Conservation (phyloP, 2,797 vertebrate genomes). For the Manis crassicaudata region DNA sequence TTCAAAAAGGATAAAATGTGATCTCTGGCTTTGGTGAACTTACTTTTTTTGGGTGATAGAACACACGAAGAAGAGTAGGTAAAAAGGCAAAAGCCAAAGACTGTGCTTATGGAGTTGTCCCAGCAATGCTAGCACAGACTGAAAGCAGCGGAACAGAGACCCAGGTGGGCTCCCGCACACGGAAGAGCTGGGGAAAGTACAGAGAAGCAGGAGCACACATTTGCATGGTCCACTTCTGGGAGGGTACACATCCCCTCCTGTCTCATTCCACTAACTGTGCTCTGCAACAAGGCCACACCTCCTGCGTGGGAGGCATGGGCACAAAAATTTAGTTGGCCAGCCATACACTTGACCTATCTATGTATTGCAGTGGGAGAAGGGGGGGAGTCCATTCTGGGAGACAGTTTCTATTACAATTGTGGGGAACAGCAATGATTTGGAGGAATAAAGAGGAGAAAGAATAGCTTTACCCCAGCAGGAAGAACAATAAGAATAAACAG, state of each 20-base stretch:
- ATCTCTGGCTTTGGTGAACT: neutral
- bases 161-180: neutral
- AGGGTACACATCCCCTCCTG: neutral
- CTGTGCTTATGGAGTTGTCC: neutral
- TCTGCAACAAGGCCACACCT: neutral
- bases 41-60: neutral
- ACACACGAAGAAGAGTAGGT: neutral
- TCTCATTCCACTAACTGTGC: neutral
- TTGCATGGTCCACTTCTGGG: neutral
- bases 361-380: neutral
- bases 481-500: neutral
- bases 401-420: neutral
- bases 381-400: neutral
- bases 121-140: neutral
- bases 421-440: neutral
- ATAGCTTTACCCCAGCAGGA: neutral
- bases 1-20: neutral
- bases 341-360: neutral
- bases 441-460: neutral
- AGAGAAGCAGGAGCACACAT: neutral
- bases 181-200: neutral
- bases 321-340: neutral
- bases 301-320: neutral
- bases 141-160: neutral
- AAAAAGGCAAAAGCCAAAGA: neutral